phyloP scores from a whole-genome alignment of 2,888 invertebrate genomes.

The Glaucopsyche alexis region DNA sequence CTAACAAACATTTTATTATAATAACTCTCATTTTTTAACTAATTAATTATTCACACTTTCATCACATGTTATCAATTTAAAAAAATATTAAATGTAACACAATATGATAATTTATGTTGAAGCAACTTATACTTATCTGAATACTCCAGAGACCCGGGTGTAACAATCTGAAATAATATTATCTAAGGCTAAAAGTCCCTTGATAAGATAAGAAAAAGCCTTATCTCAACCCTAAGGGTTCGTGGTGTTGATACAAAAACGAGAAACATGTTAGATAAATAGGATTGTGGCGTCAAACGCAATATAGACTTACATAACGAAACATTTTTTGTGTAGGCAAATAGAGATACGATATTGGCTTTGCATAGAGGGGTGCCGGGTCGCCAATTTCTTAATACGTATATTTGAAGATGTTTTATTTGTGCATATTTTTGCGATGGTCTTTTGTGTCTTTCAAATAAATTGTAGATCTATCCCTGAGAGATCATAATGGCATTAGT shows the following conservation, averaged over 20 bases:
- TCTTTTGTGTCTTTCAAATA: background rate
- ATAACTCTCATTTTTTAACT: background rate
- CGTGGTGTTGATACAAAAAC: slow-evolving; percentile 63
- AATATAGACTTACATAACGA: slow-evolving; percentile 14
- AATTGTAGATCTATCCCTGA: no score
- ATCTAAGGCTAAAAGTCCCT: slow-evolving; percentile 54
- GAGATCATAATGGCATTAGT: no score
- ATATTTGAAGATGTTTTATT: background rate
- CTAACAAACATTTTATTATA: background rate
- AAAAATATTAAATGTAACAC: background rate
- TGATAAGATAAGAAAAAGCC: slow-evolving; percentile 64
- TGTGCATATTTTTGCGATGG: background rate
- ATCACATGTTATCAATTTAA: background rate
- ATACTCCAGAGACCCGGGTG: background rate
- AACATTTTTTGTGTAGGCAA: background rate
- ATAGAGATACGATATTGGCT: background rate
- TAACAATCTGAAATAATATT: slow-evolving; percentile 39
- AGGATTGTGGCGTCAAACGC: slow-evolving; percentile 38
- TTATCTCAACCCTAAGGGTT: slow-evolving; percentile 60
- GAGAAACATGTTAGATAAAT: slow-evolving; percentile 46
- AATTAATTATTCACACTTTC: background rate
- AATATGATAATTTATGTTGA: background rate
- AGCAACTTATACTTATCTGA: background rate
- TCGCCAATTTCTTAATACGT: slow-evolving; percentile 1
- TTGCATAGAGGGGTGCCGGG: background rate